Evolutionary conservation across 2,888 invertebrate species (phyloP), one percentile per base, ranked within the genome.

Genomic region (Teleogryllus oceanicus): DNA sequence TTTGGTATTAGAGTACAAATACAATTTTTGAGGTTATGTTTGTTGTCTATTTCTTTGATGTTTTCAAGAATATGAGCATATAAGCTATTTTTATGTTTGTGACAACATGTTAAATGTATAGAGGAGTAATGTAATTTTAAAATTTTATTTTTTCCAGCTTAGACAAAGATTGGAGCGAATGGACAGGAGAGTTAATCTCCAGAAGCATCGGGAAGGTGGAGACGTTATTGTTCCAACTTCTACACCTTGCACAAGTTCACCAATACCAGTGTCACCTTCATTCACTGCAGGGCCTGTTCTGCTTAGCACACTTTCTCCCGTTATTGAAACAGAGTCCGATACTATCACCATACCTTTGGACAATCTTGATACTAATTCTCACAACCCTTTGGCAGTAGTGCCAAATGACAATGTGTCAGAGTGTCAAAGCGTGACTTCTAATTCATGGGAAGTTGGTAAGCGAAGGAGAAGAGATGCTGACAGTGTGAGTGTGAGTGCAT

Each of bases 91-190:
- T 37, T 37, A 37, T 37, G 37, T 37, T 37, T 5, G 37, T 37
- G 8, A 37, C 37, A 37, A 37, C 0, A 37, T 5, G 8, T 37
- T 37, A 37, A 37, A 37, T 37, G 37, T 37, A 37, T 37, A 8
- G 37, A 37, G 8, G 37, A 8, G 8, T 37, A 37, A 37, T 37
- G 4, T 37, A 37, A 37, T 37, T 37, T 37, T 37, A 8, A 37
- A 37, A 8, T 37, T 37, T 37, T 37, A 37, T 37, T 37, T 37
- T 37, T 37, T 37, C 37, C 88, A 93, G 93, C 88, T 93, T 81
- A 91, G 91, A 85, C 88, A 90, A 83, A 91, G 91, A 81, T 86
- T 94, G 85, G 91, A 90, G 85, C 91, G 92, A 83, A 91, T 92
- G 89, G 93, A 93, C 85, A 89, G 91, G 84, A 89, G 92, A 83